phyloP scores from a whole-genome alignment of 2,797 vertebrate species.

The Sebastes trivittatus region DNA sequence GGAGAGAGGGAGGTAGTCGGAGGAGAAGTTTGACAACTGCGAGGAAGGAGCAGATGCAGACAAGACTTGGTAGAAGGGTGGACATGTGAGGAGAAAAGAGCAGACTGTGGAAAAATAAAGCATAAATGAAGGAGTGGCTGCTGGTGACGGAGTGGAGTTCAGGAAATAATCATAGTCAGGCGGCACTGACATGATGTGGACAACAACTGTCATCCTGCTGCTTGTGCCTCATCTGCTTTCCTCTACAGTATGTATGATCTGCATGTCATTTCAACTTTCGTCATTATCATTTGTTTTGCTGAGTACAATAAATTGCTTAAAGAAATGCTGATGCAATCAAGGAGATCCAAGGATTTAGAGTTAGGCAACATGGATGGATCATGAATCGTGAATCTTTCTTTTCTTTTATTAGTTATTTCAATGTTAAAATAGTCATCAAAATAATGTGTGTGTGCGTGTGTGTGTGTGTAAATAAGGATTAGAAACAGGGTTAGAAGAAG shows the following conservation, averaged over 20 bases:
- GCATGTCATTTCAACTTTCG: not conserved
- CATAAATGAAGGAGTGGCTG: slow-evolving; percentile 48
- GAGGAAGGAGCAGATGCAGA: slow-evolving; percentile 21
- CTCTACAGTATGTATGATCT: slow-evolving; percentile 66
- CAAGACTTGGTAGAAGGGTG: not conserved
- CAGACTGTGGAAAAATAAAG: slow-evolving; percentile 39
- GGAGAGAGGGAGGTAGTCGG: slow-evolving; percentile 24
- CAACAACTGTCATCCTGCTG: slow-evolving; percentile 64
- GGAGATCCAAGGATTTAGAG: not conserved
- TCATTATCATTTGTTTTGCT: not conserved
- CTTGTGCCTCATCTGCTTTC: slow-evolving; percentile 67
- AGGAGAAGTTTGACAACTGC: slow-evolving; percentile 38
- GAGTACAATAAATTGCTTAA: not conserved
- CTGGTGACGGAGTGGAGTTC: slow-evolving; percentile 38
- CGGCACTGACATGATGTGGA: slow-evolving; percentile 72
- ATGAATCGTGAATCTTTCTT: not conserved
- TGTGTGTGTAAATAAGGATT: not conserved
- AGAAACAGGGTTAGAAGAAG: not conserved
- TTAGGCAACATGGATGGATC: not conserved
- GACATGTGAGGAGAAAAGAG: slow-evolving; percentile 33
- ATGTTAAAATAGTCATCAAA: not conserved
- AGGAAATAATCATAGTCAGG: slow-evolving; percentile 40
- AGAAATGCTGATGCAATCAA: not conserved
- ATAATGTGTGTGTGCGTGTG: not conserved
- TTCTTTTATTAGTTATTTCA: not conserved